Evolutionary conservation across 92 coral and sea anemone species (phyloP), one percentile per base, ranked within the genome.

Genomic region (Epizoanthus rinbou): DNA sequence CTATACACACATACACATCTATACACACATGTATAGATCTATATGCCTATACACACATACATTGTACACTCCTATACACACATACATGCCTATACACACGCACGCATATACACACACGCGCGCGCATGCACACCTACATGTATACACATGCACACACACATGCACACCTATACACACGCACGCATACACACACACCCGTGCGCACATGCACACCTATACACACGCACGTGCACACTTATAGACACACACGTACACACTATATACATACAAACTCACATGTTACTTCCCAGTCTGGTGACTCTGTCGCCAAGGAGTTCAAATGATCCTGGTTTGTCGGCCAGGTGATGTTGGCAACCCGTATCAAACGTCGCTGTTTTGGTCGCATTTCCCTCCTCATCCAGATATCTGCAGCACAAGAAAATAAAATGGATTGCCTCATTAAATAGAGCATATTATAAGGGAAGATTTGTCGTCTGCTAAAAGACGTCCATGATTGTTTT

Each of bases 271-370:
- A 69, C 98, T 79, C 84, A 97, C 99, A 97, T 97, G 87, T 97
- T 97, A 25, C 87, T 91, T 81, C 99, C 99, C 69, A 97, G 90
- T 53, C 91, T 97, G 52, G 89, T 92, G 71, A 97, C 99, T 62
- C 99, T 76, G 87, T 97, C 99, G 1, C 99, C 99, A 31, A 94
- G 88, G n/a, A 97, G 91, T 68, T 97, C 99, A 90, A 97, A 97
- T 8, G 99, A 97, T 23, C 99, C 99, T 50, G 98, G 97, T 73
- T 89, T 97, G 81, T 97, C 99, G 16, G 99, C 83, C 24, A 97
- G 80, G 54, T 94, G 92, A 78, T 97, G 95, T 7, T 93, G 98
- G 73, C 99, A 97, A 15, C 90, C 90, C 15, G 95, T 94, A 63
- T 89, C 86, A 83, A 97, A 97, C 41, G 91, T 92, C 4, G 85